Evolutionary conservation across 2,797 vertebrate species (phyloP).

Genomic region (Enoplosus armatus): DNA sequence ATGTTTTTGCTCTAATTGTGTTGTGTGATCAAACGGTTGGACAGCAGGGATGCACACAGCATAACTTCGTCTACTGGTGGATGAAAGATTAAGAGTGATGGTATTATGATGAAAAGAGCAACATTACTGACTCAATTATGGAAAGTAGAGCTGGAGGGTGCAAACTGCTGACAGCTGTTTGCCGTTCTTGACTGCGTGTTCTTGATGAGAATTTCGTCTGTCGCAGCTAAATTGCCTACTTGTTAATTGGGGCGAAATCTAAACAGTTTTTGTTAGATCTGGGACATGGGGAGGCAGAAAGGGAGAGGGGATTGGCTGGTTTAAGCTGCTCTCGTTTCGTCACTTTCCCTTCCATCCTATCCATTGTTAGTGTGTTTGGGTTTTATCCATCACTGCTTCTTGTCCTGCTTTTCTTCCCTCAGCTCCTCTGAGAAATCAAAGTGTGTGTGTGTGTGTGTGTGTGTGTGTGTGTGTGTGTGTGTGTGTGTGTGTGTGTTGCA

Average conservation of each 20-base stretch:
- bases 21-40: slow-evolving; percentile 56
- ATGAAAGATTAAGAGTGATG: slow-evolving; percentile 67
- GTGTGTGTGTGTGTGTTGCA: background rate
- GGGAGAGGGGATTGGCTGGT: slow-evolving; percentile 40
- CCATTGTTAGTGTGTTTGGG: slow-evolving; percentile 45
- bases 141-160: slow-evolving; percentile 54
- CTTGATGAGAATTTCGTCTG: slow-evolving; percentile 65
- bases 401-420: slow-evolving; percentile 54
- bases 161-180: slow-evolving; percentile 75
- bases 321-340: slow-evolving; percentile 57
- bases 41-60: slow-evolving; percentile 36
- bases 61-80: slow-evolving; percentile 46
- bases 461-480: slow-evolving; percentile 10
- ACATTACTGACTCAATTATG: slow-evolving; percentile 67
- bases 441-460: slow-evolving; percentile 5
- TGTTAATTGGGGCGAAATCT: slow-evolving; percentile 71
- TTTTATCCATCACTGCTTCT: slow-evolving; percentile 44
- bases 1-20: slow-evolving; percentile 63
- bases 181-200: slow-evolving; percentile 44
- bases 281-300: slow-evolving; percentile 45
- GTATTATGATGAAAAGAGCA: slow-evolving; percentile 73
- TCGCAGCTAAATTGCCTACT: slow-evolving; percentile 58
- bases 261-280: slow-evolving; percentile 66
- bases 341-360: slow-evolving; percentile 33
- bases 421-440: slow-evolving; percentile 44